Conservation (phyloP, 2,113 vertebrate genomes). For the Aspiorhynchus laticeps region DNA sequence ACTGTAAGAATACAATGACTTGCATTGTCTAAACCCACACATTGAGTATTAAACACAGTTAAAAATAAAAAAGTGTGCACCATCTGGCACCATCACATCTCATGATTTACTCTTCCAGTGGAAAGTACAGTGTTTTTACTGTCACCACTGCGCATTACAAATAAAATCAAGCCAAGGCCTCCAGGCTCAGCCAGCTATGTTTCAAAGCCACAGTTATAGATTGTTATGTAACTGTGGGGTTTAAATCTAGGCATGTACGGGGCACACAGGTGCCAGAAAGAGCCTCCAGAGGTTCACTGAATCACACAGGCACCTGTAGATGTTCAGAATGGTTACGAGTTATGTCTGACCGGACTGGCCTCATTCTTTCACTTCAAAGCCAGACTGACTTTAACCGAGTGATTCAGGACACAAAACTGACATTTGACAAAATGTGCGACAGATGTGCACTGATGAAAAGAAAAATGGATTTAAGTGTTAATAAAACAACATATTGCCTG, state of each 20-base stretch:
- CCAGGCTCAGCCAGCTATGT: not conserved
- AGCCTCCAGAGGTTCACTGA: not conserved
- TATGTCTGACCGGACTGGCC: too few species aligned
- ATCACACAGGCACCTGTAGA: slow-evolving; percentile 20
- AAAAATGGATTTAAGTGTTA: not conserved
- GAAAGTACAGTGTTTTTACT: slow-evolving; percentile 12
- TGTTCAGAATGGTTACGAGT: slow-evolving; percentile 37
- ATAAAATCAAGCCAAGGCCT: not conserved
- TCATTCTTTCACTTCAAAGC: too few species aligned
- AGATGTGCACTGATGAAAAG: not conserved
- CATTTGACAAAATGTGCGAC: not conserved
- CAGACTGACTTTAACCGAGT: not conserved
- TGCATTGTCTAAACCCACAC: not conserved
- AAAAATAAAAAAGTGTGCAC: too few species aligned
- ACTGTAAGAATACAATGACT: not conserved
- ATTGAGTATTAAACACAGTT: not conserved
- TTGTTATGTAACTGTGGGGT: slow-evolving; percentile 26
- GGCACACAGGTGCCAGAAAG: not conserved
- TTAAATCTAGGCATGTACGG: not conserved
- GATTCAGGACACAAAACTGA: not conserved
- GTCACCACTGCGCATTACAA: slow-evolving; percentile 1
- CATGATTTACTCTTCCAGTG: not conserved
- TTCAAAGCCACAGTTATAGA: slow-evolving; percentile 2
- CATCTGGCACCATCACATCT: not conserved
- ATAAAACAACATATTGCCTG: not conserved